Percentiles rank a stretch among this genome's conserved stretches.
Conservation (phyloP, 2,113 vertebrate species). For the Cyanistes caeruleus region DNA sequence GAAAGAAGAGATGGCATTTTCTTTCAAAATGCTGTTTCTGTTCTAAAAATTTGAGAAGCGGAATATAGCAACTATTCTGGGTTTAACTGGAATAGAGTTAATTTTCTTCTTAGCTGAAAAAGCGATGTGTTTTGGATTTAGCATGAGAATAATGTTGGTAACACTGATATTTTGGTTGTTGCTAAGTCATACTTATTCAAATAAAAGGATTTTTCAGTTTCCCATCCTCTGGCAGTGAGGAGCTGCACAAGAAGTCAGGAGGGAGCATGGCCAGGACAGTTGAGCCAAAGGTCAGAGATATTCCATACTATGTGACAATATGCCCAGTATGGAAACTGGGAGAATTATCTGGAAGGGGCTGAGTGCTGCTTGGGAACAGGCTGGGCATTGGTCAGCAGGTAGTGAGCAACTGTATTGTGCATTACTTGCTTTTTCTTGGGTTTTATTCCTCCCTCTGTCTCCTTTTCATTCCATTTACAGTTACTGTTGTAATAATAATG, state of each 20-base stretch:
- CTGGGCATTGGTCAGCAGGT: neutral
- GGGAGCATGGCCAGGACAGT: neutral
- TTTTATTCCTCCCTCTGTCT: neutral
- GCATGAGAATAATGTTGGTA: neutral
- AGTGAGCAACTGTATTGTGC: neutral
- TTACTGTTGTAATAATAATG: neutral
- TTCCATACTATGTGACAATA: neutral
- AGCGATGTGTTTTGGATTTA: neutral
- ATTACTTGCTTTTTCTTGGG: neutral
- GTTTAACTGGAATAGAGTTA: neutral
- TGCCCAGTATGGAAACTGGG: neutral
- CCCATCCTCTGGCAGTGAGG: neutral
- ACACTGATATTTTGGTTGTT: neutral
- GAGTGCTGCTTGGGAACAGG: rapidly evolving
- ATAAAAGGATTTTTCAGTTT: neutral
- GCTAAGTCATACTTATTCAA: neutral
- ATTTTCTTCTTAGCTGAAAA: neutral
- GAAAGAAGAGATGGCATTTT: neutral
- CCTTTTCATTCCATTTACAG: neutral
- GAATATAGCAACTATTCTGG: neutral
- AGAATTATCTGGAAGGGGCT: neutral
- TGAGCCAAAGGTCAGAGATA: neutral
- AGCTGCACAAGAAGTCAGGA: neutral
- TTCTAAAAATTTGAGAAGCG: neutral
- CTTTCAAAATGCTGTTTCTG: neutral